These are phyloP conservation scores for Lasioglossum morio DNA, from an alignment of 2,888 invertebrate genomes.

Conservation along the genomic window DNA sequence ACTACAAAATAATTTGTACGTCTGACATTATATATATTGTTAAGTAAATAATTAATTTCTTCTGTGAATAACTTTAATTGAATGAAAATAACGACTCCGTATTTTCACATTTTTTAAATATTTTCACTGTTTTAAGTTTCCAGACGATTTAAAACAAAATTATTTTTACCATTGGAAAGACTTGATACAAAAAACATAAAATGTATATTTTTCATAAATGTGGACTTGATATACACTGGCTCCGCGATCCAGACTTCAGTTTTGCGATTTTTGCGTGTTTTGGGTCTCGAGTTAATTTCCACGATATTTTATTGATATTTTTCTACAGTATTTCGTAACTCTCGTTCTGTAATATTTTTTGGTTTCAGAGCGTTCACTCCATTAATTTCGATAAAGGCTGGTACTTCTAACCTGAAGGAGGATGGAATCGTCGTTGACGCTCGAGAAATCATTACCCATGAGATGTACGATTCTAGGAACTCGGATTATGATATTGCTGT, in stretches of 20 bases:
- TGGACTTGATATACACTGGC: background rate
- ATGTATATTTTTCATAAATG: background rate
- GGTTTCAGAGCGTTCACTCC: constrained; percentile 49
- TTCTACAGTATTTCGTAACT: background rate
- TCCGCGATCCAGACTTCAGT: background rate
- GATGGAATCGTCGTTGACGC: constrained; percentile 64
- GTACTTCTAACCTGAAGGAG: constrained; percentile 66
- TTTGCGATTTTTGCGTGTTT: background rate
- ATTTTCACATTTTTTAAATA: no score
- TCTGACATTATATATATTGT: no score
- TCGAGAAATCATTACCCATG: constrained; percentile 73
- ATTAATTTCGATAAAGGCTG: constrained; percentile 65
- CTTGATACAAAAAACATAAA: background rate
- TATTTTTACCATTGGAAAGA: background rate
- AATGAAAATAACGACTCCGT: no score
- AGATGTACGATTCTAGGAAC: constrained; percentile 68
- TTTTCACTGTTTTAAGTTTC: no score
- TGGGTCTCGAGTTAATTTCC: background rate
- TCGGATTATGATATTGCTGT: constrained; percentile 79
- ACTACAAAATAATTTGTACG: no score
- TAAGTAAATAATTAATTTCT: no score
- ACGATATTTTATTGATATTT: background rate
- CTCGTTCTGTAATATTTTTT: background rate
- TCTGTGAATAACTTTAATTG: no score
- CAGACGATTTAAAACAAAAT: no score